Percentiles rank a stretch among this genome's conserved stretches.
Evolutionary conservation across 1,140 invertebrate genomes (phyloP).

Genomic region (Drosophila grimshawi): DNA sequence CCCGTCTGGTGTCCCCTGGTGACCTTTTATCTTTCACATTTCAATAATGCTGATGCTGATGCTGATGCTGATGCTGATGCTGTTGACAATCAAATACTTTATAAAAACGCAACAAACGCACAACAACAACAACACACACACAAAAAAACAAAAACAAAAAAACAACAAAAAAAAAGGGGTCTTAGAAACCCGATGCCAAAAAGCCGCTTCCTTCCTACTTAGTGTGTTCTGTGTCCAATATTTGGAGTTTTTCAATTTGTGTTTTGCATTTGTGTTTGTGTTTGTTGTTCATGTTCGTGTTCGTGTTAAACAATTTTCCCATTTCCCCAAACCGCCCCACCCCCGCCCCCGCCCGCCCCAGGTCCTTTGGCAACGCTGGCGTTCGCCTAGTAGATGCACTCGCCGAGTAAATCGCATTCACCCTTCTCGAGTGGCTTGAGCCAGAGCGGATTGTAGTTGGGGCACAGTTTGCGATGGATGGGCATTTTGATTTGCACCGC

Average conservation of each 20-base stretch:
- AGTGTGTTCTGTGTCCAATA: neutral
- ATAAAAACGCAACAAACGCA: neutral
- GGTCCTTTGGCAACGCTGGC: neutral
- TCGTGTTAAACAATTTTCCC: too few relatives aligned
- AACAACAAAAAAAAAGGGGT: neutral
- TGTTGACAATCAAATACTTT: conserved; percentile 31
- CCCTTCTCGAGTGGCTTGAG: conserved; percentile 81
- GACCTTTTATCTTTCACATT: conserved; percentile 23
- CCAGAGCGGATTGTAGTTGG: conserved; percentile 84
- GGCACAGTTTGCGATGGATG: conserved; percentile 80
- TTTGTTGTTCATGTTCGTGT: neutral
- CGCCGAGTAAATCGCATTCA: conserved; percentile 82
- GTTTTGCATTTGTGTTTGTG: neutral
- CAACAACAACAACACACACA: neutral
- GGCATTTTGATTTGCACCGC: conserved; percentile 80
- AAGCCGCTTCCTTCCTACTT: neutral
- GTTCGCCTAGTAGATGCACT: conserved; percentile 81
- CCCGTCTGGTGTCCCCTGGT: conserved; percentile 1
- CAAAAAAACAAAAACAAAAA: neutral
- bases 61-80: conserved; percentile 6
- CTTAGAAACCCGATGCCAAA: conserved; percentile 5
- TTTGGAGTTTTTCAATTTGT: neutral
- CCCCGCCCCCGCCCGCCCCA: too few relatives aligned
- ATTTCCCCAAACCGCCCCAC: too few relatives aligned
- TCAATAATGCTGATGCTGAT: conserved; percentile 22